phyloP scores from a whole-genome alignment of 2,888 invertebrate genomes.

The Microplitis deprimator region DNA sequence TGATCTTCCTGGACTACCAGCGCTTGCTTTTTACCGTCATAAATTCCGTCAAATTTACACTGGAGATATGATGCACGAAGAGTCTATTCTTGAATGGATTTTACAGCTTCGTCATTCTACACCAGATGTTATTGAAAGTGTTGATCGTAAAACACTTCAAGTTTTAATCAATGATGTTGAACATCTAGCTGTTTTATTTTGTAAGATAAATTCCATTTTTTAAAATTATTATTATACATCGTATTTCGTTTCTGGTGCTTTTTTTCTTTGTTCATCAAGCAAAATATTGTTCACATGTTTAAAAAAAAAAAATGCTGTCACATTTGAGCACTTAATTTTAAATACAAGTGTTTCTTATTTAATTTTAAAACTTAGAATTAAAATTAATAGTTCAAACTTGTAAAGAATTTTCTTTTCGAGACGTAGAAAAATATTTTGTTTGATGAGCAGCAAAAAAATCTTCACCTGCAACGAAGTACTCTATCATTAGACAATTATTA shows the following conservation, averaged over 20 bases:
- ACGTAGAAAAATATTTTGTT: too few species aligned
- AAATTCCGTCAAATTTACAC: conserved; percentile 90
- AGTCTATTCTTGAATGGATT: conserved; percentile 92
- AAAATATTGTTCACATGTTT: too few species aligned
- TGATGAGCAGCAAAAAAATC: too few species aligned
- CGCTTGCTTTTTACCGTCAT: conserved; percentile 89
- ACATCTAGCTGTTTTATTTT: conserved; percentile 93
- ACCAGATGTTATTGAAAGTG: conserved; percentile 91
- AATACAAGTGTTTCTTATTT: too few species aligned
- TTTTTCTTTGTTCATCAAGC: conserved; percentile 10
- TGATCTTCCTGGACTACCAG: conserved; percentile 85
- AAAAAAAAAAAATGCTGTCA: too few species aligned
- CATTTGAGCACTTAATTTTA: too few species aligned
- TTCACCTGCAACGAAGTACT: background rate
- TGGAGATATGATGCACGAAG: conserved; percentile 93
- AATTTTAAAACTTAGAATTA: too few species aligned
- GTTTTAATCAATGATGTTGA: conserved; percentile 91
- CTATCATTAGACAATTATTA: background rate
- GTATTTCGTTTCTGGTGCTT: background rate
- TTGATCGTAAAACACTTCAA: conserved; percentile 91
- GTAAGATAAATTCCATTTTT: conserved; percentile 73
- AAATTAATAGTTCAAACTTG: too few species aligned
- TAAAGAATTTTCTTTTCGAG: too few species aligned
- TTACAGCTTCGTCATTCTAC: conserved; percentile 86
- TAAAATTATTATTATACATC: too few species aligned